Base-by-base conservation (phyloP, 2,113 vertebrate genomes). In the Siphamia tubifer region DNA sequence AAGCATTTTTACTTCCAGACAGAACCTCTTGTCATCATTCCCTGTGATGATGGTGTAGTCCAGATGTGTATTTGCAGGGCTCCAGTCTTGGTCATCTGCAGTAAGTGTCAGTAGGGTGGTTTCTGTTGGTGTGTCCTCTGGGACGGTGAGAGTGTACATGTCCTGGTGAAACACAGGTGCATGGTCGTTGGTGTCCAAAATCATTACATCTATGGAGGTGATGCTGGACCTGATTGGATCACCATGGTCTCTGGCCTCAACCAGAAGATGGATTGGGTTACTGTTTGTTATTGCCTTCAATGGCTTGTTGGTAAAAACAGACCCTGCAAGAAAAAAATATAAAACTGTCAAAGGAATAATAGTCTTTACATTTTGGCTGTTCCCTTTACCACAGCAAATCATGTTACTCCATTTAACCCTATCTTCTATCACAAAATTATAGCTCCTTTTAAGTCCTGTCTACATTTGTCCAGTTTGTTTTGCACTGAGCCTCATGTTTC, bases 211-310 rank as follows among this genome's bases (percentile, higher is more conserved):
- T 58, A 97, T 11, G 1, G 92, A 86, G 4, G 93, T 80, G 34
- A 96, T 70, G 1, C 93, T 89, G 15, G 72, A 93, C 44, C 91
- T 85, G 9, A 84, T 20, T 1, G 96, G 95, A 67, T 85, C 82
- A 21, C 96, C 96, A 51, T 86, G 82, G 39, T 99, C 96, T 10
- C 34, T 79, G 12, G 95, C 96, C 84, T 98, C 95, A 24, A 98
- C 85, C 25, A 96, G 78, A 27, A 98, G 85, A 32, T 62, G 91
- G 68, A 96, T n/a, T 25, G 75, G 16, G 40, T 92, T 87, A 74
- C 45, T 77, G 36, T 89, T 88, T 49, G 90, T 76, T 69, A 92
- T 67, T 35, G 80, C 58, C 30, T 69, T 86, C 40, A 94, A 8
- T 30, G 93, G 82, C 36, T 81, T 89, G 4, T 35, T 89, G 34